Conservation (phyloP, 2,797 vertebrate genomes). For the Sebastes alutus region DNA sequence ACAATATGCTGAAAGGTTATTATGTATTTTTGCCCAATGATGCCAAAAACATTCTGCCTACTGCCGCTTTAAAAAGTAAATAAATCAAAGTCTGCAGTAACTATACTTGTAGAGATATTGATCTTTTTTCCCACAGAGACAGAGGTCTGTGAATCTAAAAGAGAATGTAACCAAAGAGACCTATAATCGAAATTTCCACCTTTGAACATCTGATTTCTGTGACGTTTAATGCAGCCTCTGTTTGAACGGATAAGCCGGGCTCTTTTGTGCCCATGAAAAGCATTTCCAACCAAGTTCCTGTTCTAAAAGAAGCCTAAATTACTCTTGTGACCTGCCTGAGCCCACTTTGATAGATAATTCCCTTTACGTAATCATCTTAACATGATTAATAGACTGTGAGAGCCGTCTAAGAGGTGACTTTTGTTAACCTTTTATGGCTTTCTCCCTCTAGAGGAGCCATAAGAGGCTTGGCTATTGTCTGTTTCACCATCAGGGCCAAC, state of each 20-base stretch:
- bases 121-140: not conserved
- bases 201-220: constrained; percentile 16
- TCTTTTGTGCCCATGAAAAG: constrained; percentile 43
- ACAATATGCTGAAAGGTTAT: no score
- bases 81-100: not conserved
- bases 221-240: constrained; percentile 25
- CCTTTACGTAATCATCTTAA: constrained; percentile 74
- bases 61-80: no score
- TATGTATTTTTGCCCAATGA: no score
- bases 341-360: constrained; percentile 67
- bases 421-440: constrained; percentile 72
- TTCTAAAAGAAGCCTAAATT: constrained; percentile 50
- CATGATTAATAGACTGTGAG: constrained; percentile 71
- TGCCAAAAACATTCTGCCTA: no score
- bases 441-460: constrained; percentile 60
- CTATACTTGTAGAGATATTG: not conserved
- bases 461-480: constrained; percentile 70
- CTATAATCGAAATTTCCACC: not conserved
- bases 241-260: constrained; percentile 19
- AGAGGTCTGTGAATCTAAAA: not conserved
- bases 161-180: not conserved
- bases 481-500: constrained; percentile 41
- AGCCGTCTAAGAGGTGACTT: constrained; percentile 70
- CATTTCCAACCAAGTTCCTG: constrained; percentile 35
- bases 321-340: constrained; percentile 57